phyloP scores from a whole-genome alignment of 2,888 invertebrate species.

The Dicycla oo region DNA sequence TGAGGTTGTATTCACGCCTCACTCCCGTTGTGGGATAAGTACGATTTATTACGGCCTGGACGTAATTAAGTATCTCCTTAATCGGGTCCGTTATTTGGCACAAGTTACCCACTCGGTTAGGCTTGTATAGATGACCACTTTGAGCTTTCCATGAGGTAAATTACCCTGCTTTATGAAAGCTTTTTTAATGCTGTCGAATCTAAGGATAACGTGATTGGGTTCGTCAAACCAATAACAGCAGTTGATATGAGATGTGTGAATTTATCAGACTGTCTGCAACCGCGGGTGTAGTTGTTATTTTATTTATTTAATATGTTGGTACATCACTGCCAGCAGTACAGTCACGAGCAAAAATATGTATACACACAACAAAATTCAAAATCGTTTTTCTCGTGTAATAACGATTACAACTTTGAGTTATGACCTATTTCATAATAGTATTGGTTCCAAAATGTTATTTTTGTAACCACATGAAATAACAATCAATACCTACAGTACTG shows the following conservation, averaged over 20 bases:
- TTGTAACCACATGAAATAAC: too few species aligned
- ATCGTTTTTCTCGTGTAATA: too few species aligned
- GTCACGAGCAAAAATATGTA: too few species aligned
- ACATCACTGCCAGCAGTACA: too few species aligned
- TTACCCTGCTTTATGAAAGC: constrained; percentile 5
- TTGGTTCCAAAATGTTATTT: too few species aligned
- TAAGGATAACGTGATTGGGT: not conserved
- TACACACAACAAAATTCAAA: too few species aligned
- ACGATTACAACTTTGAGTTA: too few species aligned
- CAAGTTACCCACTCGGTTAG: constrained; percentile 32
- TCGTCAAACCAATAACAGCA: not conserved
- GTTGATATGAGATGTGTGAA: not conserved
- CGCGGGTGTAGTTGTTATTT: too few species aligned
- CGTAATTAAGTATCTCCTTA: constrained; percentile 55
- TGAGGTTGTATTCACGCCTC: constrained; percentile 55
- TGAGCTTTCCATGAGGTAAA: constrained; percentile 22
- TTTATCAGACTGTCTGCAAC: not conserved
- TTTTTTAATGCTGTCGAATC: constrained; percentile 15
- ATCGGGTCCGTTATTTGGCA: constrained; percentile 53
- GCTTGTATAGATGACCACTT: constrained; percentile 22
- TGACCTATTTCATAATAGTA: too few species aligned
- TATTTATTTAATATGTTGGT: too few species aligned
- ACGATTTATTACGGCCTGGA: constrained; percentile 47
- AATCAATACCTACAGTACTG: too few species aligned
- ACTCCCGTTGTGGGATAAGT: constrained; percentile 53